phyloP scores from a whole-genome alignment of 2,797 vertebrate genomes.

The Siniperca scherzeri region DNA sequence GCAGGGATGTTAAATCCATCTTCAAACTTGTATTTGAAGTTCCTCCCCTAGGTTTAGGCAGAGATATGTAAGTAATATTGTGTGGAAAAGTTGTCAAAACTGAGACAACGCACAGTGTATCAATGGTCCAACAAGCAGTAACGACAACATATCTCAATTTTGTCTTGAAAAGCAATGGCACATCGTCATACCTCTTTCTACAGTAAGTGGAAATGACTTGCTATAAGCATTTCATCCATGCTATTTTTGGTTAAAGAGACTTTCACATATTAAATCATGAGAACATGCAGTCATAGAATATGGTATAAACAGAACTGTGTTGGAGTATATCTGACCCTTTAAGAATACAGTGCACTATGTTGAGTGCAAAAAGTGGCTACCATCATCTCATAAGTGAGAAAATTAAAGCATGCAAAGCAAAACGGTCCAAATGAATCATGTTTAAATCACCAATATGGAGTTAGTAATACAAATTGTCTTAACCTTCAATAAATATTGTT shows the following conservation, averaged over 20 bases:
- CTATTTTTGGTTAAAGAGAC: not conserved
- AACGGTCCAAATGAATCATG: not conserved
- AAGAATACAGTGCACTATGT: not conserved
- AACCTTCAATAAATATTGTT: not conserved
- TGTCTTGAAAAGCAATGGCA: not conserved
- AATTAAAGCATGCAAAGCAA: not conserved
- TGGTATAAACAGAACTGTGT: not conserved
- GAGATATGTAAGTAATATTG: not conserved
- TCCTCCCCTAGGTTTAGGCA: not conserved
- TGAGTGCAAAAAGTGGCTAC: not conserved
- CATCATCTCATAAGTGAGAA: not conserved
- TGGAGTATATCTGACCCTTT: not conserved
- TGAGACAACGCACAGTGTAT: not conserved
- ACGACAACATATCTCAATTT: not conserved
- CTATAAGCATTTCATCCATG: not conserved
- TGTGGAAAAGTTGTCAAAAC: not conserved
- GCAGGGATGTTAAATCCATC: not conserved
- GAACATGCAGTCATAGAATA: not conserved
- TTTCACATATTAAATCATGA: not conserved
- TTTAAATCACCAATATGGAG: not conserved
- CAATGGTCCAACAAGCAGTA: not conserved
- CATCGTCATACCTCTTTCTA: not conserved
- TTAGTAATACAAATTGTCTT: not conserved
- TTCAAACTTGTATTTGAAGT: constrained; percentile 6
- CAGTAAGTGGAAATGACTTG: not conserved